Evolutionary conservation across 1,140 invertebrate species (phyloP), one percentile per base, ranked within the genome.

Genomic region (Drosophila serrata): DNA sequence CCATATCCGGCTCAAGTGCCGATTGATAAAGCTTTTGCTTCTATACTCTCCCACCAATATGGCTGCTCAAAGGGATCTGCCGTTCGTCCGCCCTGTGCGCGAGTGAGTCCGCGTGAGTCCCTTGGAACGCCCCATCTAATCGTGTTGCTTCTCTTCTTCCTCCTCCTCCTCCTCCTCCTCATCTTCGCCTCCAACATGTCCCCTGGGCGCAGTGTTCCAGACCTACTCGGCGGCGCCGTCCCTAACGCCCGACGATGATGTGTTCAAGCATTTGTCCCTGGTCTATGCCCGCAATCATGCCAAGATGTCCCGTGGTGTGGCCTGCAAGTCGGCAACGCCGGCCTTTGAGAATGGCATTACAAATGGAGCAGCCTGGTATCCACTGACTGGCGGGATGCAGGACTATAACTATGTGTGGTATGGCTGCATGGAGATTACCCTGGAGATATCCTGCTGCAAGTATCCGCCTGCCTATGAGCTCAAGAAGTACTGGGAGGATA

Each of bases 321-420:
- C 97, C 2, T 98, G 97, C 93, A 96, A 96, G 78, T 94, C 95
- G 59, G 94, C 95, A 45, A 95, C 95, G 69, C 94, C 95, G 6
- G 94, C 94, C 51, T 98, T 98, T 92, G 94, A 95, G 67, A 94
- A 97, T 82, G 98, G 98, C 11, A 98, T 98, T 70, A 98, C 97
- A 13, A 98, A 98, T 87, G 98, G 98, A 6, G 98, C 98, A 3
- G 96, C 96, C 48, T 98, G 97, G 97, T 98, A 98, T 93, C 97
- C 97, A 0, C 93, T 98, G 1, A 97, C 97, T 63, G 98, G 97
- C 93, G 95, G 94, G 8, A 98, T 98, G 97, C 98, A 99, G 94
- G 99, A 99, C 92, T 99, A 97, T 93, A 99, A 99, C 93, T 99
- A 99, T 92, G 95, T 99, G 13, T 97, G 97, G 95, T 98, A 98